Base-by-base conservation (phyloP, 1,140 invertebrate genomes). In the Bombus huntii region DNA sequence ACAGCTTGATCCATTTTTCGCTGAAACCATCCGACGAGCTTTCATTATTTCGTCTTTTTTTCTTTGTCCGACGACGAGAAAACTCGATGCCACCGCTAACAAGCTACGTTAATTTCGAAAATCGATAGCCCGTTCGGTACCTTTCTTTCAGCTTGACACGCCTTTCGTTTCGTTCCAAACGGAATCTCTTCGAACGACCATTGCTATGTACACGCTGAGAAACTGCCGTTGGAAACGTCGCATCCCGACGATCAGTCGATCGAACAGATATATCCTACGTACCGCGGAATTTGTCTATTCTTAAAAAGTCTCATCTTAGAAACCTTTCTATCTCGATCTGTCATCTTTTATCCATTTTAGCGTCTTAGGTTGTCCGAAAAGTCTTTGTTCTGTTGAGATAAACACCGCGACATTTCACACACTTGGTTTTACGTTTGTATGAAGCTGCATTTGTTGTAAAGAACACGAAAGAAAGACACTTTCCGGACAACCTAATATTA, bases 31-130 rank as follows among this genome's bases (percentile, higher is more conserved):
- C 18, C 34, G 25, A 39, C 57, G 34, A 28, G 74, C 15, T 39
- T 31, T n/a, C 39, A 59, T 15, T 59, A 57, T 53, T 59, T 59
- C 74, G 22, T 76, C 13, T 37, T 37, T 31, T 59, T 59, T n/a
- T 9, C 34, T 42, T 44, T 39, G 15, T 1, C n/a, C 47, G 8
- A 34, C 10, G 9, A 18, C 18, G 31, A 8, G 28, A 57, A 70
- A 80, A 66, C 31, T 28, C n/a, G 42, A 68, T 68, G 15, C 76
- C 39, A 34, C 39, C 28, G 39, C 12, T 66, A 78, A 78, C 76
- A 66, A 66, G 76, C 39, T 31, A 44, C 78, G 25, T 70, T 81
- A 81, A 71, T 81, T 70, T 57, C 44, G 44, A 81, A 81, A 57
- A 81, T 71, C 78, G 66, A 81, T 71, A 42, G 5, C 3, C 25